Base-by-base conservation (phyloP, 2,888 invertebrate species). In the Lysandra coridon region DNA sequence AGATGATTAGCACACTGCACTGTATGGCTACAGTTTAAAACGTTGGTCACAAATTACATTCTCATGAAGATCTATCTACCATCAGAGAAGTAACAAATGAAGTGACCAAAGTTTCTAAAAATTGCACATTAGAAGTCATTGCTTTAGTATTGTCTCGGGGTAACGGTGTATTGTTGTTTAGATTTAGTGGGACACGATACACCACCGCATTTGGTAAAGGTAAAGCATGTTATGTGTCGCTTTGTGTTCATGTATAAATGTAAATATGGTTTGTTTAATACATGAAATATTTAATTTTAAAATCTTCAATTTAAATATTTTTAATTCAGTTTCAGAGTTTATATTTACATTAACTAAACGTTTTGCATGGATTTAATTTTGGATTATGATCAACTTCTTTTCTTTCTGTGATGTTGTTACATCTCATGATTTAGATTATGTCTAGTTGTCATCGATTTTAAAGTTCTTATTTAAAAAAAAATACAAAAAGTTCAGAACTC, bases 151-250 rank as follows among this genome's bases (percentile, higher is more conserved):
- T 82, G 62, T 79, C 80, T 77, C 7, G 78, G 84, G 90, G 88
- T 89, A 84, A 85, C 86, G 85, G 86, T 87, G 84, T 88, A 88
- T 83, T 80, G 83, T 84, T 85, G 80, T 84, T 85, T 87, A 91
- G 87, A 88, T 89, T 84, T 91, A 91, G 91, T 86, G 86, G 85
- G 89, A 84, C 90, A 62, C 53, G 86, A 88, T 90, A 89, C 87
- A 85, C 87, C 89, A 90, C 91, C 85, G 91, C 91, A 92, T 90
- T 87, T 85, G 93, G 93, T 92, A 85, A 92, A 93, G 94, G 94
- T 93, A 94, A 92, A 88, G 94, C 94, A 94, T 93, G 94, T 83
- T 87, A 83, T 83, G 87, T 90, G 89, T 86, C 81, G 91, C 90
- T 93, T 92, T 86, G 81, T 78, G 80, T 86, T 84, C 85, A 86